Evolutionary conservation across 1,140 invertebrate genomes (phyloP).

Genomic region (Scaptomyza graminum): DNA sequence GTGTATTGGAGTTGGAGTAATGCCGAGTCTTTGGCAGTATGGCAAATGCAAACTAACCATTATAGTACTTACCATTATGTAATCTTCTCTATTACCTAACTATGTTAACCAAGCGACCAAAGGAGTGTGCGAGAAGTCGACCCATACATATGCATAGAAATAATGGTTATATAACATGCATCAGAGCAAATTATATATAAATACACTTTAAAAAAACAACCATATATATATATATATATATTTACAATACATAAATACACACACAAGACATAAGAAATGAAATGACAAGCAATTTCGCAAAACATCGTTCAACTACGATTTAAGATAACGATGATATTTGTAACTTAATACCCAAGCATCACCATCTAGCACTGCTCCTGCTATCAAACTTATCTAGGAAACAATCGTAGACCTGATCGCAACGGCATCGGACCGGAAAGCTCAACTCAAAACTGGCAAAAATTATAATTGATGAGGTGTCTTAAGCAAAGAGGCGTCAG

Average conservation of each 20-base stretch:
- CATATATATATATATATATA: constrained; percentile 23
- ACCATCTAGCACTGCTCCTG: neutral
- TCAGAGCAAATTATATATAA: constrained; percentile 9
- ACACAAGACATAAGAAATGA: constrained; percentile 53
- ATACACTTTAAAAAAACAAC: constrained; percentile 9
- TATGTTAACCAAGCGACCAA: constrained; percentile 44
- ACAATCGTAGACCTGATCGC: constrained; percentile 1
- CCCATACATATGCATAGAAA: constrained; percentile 70
- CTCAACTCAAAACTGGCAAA: neutral
- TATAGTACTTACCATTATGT: constrained; percentile 28
- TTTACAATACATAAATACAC: constrained; percentile 30
- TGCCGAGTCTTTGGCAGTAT: constrained; percentile 10
- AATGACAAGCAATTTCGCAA: constrained; percentile 65
- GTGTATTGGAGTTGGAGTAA: constrained; percentile 9
- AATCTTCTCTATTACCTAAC: constrained; percentile 36
- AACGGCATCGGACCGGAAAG: neutral
- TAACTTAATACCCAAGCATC: constrained; percentile 14
- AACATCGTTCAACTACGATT: constrained; percentile 44
- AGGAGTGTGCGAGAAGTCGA: constrained; percentile 54
- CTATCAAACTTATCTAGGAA: constrained; percentile 5
- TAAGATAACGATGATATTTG: constrained; percentile 28
- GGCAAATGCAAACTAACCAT: constrained; percentile 19
- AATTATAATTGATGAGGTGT: neutral
- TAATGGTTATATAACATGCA: constrained; percentile 53
- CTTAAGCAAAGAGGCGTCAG: constrained; percentile 15